phyloP scores from a whole-genome alignment of 2,888 invertebrate species.

The Lissocephala sabroskyi region DNA sequence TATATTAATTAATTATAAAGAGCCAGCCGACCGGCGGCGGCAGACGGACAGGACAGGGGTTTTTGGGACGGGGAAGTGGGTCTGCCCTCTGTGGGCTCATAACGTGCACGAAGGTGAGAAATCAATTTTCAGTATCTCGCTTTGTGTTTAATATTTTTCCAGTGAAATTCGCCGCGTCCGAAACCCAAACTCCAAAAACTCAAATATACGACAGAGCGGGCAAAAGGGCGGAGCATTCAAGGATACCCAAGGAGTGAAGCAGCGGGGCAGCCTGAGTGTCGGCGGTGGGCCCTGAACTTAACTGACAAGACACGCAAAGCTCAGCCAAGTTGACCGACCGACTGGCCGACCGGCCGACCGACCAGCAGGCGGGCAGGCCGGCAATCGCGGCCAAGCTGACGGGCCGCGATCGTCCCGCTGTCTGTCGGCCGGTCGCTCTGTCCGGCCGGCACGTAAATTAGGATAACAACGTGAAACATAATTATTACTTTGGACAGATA shows the following conservation, averaged over 20 bases:
- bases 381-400: too few species aligned
- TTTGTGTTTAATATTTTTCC: constrained; percentile 60
- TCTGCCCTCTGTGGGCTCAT: constrained; percentile 32
- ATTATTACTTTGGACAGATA: constrained; percentile 66
- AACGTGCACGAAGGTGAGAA: constrained; percentile 69
- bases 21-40: too few species aligned
- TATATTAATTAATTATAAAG: constrained; percentile 55
- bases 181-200: too few species aligned
- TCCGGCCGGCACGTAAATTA: constrained; percentile 65
- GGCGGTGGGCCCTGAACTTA: constrained; percentile 11
- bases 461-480: constrained; percentile 70
- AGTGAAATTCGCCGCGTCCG: constrained; percentile 56
- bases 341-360: too few species aligned
- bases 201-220: too few species aligned
- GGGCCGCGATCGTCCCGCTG: background rate
- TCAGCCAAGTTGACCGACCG: constrained; percentile 4
- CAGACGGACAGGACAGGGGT: constrained; percentile 2
- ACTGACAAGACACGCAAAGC: constrained; percentile 22
- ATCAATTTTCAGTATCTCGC: constrained; percentile 69
- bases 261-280: constrained; percentile 8
- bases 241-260: constrained; percentile 3
- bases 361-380: too few species aligned
- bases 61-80: too few species aligned
- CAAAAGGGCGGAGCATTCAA: background rate
- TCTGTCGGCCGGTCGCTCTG: constrained; percentile 22